Base-by-base conservation (phyloP, 2,113 vertebrate species). In the Struthio camelus region DNA sequence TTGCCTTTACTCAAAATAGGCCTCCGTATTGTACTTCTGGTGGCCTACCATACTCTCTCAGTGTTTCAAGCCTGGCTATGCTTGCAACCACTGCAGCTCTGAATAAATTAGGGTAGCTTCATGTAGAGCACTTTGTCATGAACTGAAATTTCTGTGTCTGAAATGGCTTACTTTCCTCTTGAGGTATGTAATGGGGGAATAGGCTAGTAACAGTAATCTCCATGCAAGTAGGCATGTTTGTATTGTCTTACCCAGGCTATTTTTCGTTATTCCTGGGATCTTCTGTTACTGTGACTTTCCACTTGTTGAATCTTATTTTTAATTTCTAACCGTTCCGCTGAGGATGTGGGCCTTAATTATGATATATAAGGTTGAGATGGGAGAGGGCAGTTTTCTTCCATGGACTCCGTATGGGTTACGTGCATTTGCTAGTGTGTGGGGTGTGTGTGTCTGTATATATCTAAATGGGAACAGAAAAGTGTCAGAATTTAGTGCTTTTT, bases 361-460 rank as follows among this genome's bases (percentile, higher is more conserved):
- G 19, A n/a, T n/a, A n/a, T n/a, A n/a, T n/a, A n/a, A n/a, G n/a
- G n/a, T n/a, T 48, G 46, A 48, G 46, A 48, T 48, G 13, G 27
- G 40, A 69, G 46, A 51, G 4, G 20, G 18, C 17, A 48, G 46
- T 48, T 18, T 48, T 62, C 73, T 90, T 71, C 51, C 9, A 2
- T 4, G 25, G 36, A 8, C 76, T 44, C 32, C 15, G 0, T 0
- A 0, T 19, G 30, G 8, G 8, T 83, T 86, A 13, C 8, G 4
- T 59, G 6, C 0, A 0, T 83, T 83, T 69, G 17, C 17, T 51
- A 59, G 36, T 0, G 0, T 88, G 48, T 76, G 24, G 38, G 28
- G 9, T 48, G 9, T 67, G 53, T 70, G 25, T 48, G 19, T 48
- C 46, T 48, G 19, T 48, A 48, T 19, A 19, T 48, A 48, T 48